phyloP scores from a whole-genome alignment of 2,888 invertebrate species.

The Venusia cambrica region DNA sequence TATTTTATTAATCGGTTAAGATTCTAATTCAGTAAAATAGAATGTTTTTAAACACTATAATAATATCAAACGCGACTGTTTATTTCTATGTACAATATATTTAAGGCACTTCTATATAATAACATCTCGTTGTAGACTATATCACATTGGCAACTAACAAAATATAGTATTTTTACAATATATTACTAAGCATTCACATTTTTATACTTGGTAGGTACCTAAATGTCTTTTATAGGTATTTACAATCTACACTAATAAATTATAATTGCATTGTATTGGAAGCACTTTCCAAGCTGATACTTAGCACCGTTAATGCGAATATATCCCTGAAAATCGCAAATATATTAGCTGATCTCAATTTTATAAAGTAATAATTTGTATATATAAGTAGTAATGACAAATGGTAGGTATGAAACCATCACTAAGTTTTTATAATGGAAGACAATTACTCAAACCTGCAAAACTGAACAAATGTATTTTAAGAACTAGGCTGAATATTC shows the following conservation, averaged over 20 bases:
- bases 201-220: conserved; percentile 26
- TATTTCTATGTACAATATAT: conserved; percentile 55
- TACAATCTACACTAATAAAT: conserved; percentile 34
- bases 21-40: conserved; percentile 47
- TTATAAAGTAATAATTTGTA: no score
- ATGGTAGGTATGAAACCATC: no score
- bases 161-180: conserved; percentile 29
- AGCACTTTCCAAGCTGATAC: conserved; percentile 35
- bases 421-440: no score
- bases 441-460: no score
- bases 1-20: conserved; percentile 65
- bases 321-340: no score
- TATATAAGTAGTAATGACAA: no score
- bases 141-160: conserved; percentile 65
- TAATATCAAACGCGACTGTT: conserved; percentile 41
- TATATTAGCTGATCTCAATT: no score
- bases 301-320: conserved; percentile 17
- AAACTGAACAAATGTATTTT: no score
- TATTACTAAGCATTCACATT: conserved; percentile 34
- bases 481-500: no score
- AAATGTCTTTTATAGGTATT: conserved; percentile 37
- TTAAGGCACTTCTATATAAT: conserved; percentile 54
- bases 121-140: conserved; percentile 67
- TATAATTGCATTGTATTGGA: conserved; percentile 35
- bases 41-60: conserved; percentile 41